Conservation (phyloP, 2,113 vertebrate species). For the Phylloscopus trochiloides region DNA sequence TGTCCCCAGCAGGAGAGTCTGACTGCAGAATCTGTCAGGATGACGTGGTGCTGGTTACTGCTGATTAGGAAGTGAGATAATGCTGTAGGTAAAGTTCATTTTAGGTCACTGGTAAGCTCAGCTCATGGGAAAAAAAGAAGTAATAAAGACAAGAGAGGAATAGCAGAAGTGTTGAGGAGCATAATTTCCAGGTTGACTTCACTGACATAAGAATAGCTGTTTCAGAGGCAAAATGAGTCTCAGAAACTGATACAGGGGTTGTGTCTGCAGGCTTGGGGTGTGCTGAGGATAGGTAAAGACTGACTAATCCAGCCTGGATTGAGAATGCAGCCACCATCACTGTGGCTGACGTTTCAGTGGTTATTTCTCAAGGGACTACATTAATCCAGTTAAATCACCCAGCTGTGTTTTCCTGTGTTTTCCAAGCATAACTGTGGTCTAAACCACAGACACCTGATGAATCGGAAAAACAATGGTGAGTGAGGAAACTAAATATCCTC, state of each 20-base stretch:
- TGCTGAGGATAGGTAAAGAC: not conserved
- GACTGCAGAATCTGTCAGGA: not conserved
- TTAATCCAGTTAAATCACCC: not conserved
- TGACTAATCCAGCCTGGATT: not conserved
- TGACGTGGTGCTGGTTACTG: not conserved
- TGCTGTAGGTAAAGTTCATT: slow-evolving; percentile 3
- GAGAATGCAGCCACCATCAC: not conserved
- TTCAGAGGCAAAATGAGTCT: not conserved
- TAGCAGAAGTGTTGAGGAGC: not conserved
- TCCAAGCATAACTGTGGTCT: not conserved
- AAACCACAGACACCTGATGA: not conserved
- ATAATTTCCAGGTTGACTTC: not conserved
- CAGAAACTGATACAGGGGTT: not conserved
- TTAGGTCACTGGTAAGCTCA: slow-evolving; percentile 19
- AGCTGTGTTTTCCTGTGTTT: not conserved
- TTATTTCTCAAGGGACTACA: not conserved
- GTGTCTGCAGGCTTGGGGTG: not conserved
- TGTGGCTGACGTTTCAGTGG: not conserved
- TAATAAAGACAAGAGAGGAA: not conserved
- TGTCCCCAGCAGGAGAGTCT: slow-evolving; percentile 36
- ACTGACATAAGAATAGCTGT: not conserved
- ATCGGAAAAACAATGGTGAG: not conserved
- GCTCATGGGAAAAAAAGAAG: not conserved
- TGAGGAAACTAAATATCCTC: not conserved
- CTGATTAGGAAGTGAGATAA: slow-evolving; percentile 60